Base-by-base conservation (phyloP, 2,888 invertebrate species). In the Papilio elwesi region DNA sequence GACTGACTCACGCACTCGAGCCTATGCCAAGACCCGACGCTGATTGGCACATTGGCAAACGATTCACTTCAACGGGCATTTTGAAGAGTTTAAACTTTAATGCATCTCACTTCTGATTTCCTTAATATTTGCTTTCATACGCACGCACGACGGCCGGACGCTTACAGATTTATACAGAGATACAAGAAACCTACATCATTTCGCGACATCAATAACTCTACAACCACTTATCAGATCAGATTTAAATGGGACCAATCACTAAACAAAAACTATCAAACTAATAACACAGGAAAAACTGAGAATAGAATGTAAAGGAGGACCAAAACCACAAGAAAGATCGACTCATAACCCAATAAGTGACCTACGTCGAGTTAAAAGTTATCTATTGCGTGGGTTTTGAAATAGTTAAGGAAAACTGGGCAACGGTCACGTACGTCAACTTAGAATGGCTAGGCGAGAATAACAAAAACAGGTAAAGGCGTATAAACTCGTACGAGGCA, bases 381-480 rank as follows among this genome's bases (percentile, higher is more conserved):
- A 59, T 9, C n/a, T 8, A 38, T 38, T n/a, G 38, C 4, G 2
- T 26, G 4, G n/a, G n/a, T 59, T 59, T 59, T 26, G 26, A 55
- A 55, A 55, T 55, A 55, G 55, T 55, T 38, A 59, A 59, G 59
- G 59, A 59, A 59, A 59, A 59, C n/a, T 38, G 38, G 11, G 0
- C n/a, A 13, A n/a, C 38, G 59, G 26, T 57, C 8, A 7, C 13
- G 36, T 57, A 36, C 57, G 57, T 57, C 57, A 55, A 12, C 0
- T 55, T 55, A 55, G 26, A 55, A n/a, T n/a, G n/a, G n/a, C n/a
- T n/a, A n/a, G 57, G 13, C 9, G 43, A 6, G 57, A 57, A 64
- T 43, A 64, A 66, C 66, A 66, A 66, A 66, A 66, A 66, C 66
- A 66, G 66, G 66, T 66, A 66, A 52, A 65, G 43, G 26, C 26